Conservation (phyloP, 2,888 invertebrate species). For the Torymus texanus region DNA sequence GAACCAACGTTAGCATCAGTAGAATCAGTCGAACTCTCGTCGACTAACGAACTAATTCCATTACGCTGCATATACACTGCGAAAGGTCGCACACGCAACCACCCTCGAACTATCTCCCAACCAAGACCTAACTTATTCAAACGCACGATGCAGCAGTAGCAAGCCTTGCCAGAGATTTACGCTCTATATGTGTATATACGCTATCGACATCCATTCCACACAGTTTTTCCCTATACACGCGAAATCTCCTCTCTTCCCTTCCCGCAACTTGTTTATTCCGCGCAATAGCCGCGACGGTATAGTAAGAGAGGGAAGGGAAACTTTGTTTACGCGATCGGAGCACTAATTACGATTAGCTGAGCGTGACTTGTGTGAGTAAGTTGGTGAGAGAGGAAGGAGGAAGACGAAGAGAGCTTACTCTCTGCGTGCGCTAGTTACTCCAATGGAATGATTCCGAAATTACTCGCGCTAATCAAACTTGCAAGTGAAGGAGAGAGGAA, state of each 20-base stretch:
- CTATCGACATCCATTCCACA: too few species aligned
- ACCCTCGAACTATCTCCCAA: too few species aligned
- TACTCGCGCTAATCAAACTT: slow-evolving; percentile 39
- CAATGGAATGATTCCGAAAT: slow-evolving; percentile 38
- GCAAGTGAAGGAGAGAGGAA: neutral
- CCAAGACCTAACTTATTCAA: too few species aligned
- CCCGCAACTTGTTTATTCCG: slow-evolving; percentile 46
- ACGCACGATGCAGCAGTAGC: too few species aligned
- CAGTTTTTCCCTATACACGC: neutral
- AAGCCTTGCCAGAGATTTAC: too few species aligned
- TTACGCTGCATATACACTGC: too few species aligned
- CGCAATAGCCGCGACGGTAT: neutral
- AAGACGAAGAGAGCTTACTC: neutral
- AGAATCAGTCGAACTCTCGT: too few species aligned
- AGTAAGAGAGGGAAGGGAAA: slow-evolving; percentile 12
- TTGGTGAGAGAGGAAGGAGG: neutral
- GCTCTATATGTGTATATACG: too few species aligned
- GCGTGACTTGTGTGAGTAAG: slow-evolving; percentile 54
- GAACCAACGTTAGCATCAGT: too few species aligned
- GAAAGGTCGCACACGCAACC: too few species aligned
- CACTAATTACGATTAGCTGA: slow-evolving; percentile 55
- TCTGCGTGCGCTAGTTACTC: neutral
- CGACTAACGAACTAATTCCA: too few species aligned
- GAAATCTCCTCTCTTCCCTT: neutral
- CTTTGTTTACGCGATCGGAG: slow-evolving; percentile 55